Conservation (phyloP, 1,140 invertebrate genomes). For the Drosophila cardini region DNA sequence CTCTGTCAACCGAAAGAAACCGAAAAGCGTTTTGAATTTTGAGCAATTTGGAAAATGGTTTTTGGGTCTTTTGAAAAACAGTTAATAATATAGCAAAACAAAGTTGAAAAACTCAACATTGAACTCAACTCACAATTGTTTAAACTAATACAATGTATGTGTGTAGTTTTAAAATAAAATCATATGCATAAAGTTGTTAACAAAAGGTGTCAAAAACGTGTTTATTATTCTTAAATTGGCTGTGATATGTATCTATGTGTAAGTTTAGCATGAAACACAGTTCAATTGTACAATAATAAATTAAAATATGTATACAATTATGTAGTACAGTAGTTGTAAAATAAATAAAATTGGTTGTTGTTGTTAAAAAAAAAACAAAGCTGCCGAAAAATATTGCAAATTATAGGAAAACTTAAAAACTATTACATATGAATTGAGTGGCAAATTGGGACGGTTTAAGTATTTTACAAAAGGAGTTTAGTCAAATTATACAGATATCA, state of each 20-base stretch:
- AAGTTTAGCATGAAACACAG: conserved; percentile 52
- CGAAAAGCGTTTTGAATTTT: conserved; percentile 18
- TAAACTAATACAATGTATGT: conserved; percentile 3
- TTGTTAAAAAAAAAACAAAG: conserved; percentile 31
- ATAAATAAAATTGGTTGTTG: conserved; percentile 41
- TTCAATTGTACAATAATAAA: conserved; percentile 62
- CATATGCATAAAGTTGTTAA: conserved; percentile 43
- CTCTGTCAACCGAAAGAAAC: conserved; percentile 37
- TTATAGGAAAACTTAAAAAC: conserved; percentile 54
- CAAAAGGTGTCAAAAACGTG: conserved; percentile 66
- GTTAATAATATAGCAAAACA: neutral
- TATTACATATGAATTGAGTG: conserved; percentile 34
- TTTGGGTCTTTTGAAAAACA: neutral
- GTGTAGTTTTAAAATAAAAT: conserved; percentile 22
- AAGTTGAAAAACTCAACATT: conserved; percentile 4
- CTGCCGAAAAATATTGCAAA: conserved; percentile 39
- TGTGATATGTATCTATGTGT: conserved; percentile 58
- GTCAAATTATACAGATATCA: conserved; percentile 29
- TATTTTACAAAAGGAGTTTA: conserved; percentile 69
- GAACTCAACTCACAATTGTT: conserved; percentile 5
- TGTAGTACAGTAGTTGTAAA: neutral
- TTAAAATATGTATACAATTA: conserved; percentile 7
- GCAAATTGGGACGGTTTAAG: conserved; percentile 51
- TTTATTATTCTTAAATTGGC: conserved; percentile 64
- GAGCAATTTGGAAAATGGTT: neutral